A percentile compares a stretch with the other conserved stretches of the same genome.
Conservation (phyloP, 2,797 vertebrate species). For the Typhlichthys eigenmanni region DNA sequence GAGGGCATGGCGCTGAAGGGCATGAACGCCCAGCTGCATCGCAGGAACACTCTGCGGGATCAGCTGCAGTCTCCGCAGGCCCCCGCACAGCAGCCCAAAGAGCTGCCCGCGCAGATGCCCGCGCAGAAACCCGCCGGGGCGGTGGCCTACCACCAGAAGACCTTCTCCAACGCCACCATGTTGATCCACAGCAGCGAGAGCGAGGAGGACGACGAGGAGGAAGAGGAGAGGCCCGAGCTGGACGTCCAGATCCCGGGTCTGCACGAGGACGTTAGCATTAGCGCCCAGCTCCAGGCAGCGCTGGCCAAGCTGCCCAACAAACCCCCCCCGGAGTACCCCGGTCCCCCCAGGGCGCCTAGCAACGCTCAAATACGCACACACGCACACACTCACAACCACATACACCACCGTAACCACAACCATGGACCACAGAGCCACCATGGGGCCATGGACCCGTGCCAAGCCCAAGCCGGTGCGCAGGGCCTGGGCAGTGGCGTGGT, state of each 20-base stretch:
- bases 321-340: constrained; percentile 94
- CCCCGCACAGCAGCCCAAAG: constrained; percentile 69
- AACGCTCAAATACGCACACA: constrained; percentile 78
- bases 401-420: constrained; percentile 59
- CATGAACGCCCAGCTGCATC: constrained; percentile 81
- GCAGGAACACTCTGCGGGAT: constrained; percentile 88
- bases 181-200: constrained; percentile 97
- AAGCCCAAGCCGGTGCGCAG: constrained; percentile 75
- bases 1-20: constrained; percentile 86
- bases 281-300: constrained; percentile 90
- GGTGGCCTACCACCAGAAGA: constrained; percentile 88
- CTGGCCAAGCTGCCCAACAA: constrained; percentile 95
- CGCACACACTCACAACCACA: constrained; percentile 41
- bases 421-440: constrained; percentile 56
- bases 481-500: constrained; percentile 66
- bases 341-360: constrained; percentile 84
- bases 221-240: constrained; percentile 81
- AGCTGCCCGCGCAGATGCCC: constrained; percentile 68
- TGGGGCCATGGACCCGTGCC: constrained; percentile 65
- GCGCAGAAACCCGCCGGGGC: constrained; percentile 73
- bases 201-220: constrained; percentile 86
- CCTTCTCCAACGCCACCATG: constrained; percentile 92
- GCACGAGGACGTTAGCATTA: constrained; percentile 86
- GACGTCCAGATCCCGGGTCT: constrained; percentile 82
- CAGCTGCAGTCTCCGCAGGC: constrained; percentile 80